Conservation (phyloP, 2,797 vertebrate genomes). For the Sebastes steindachneri region DNA sequence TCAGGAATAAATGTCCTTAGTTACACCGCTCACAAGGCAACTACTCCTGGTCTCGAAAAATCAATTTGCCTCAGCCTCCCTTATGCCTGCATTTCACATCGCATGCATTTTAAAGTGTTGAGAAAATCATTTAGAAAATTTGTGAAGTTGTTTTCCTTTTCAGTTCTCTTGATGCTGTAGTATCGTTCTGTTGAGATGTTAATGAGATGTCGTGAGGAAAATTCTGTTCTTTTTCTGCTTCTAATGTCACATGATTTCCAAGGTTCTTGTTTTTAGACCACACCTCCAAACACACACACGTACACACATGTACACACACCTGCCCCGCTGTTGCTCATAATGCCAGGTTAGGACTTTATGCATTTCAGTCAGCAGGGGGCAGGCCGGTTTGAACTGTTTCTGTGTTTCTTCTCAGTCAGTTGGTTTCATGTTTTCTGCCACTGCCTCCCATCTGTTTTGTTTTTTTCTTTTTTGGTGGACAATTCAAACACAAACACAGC, state of each 20-base stretch:
- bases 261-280: conserved; percentile 37
- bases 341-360: conserved; percentile 45
- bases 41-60: not conserved
- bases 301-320: not conserved
- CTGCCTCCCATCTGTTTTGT: conserved; percentile 32
- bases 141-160: conserved; percentile 22
- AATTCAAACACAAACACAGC: conserved; percentile 84
- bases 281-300: not conserved
- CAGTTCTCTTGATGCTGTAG: conserved; percentile 30
- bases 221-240: conserved; percentile 27
- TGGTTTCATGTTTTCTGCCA: conserved; percentile 36
- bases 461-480: conserved; percentile 61
- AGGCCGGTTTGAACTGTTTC: conserved; percentile 57
- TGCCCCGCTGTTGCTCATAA: not conserved
- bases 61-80: not conserved
- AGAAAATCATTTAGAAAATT: not conserved
- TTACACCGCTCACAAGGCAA: not conserved
- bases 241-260: conserved; percentile 14
- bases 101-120: not conserved
- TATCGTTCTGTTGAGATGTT: conserved; percentile 40
- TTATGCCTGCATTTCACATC: not conserved
- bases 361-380: conserved; percentile 74
- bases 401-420: conserved; percentile 26
- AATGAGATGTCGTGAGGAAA: conserved; percentile 46
- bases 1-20: not conserved